phyloP scores from a whole-genome alignment of 2,797 vertebrate species.

The Leuciscus waleckii region DNA sequence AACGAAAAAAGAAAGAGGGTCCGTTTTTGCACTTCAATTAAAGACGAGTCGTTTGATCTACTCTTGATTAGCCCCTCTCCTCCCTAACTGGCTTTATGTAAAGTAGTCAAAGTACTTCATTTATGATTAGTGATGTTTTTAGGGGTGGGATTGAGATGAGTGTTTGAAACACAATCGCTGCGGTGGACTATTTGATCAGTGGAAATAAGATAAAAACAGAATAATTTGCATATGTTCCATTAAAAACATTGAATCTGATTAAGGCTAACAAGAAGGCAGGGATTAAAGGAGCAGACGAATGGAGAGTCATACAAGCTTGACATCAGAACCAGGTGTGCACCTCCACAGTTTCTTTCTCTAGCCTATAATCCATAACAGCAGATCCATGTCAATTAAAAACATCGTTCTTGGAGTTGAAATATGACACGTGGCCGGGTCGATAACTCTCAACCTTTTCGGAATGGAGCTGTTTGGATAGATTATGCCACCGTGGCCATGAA shows the following conservation, averaged over 20 bases:
- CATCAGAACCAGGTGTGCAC: constrained; percentile 56
- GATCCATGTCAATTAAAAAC: constrained; percentile 63
- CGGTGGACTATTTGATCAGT: constrained; percentile 63
- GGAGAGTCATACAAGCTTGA: constrained; percentile 52
- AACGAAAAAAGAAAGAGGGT: constrained; percentile 23
- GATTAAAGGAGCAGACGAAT: constrained; percentile 47
- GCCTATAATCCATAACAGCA: constrained; percentile 49
- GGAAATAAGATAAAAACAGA: constrained; percentile 55
- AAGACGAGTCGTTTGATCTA: constrained; percentile 63
- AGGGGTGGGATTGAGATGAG: constrained; percentile 39
- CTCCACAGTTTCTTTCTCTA: constrained; percentile 32
- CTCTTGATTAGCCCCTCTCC: constrained; percentile 52
- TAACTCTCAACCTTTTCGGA: constrained; percentile 53
- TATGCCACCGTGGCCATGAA: constrained; percentile 38
- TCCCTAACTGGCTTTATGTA: constrained; percentile 58
- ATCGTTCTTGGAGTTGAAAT: constrained; percentile 56
- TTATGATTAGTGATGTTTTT: constrained; percentile 64
- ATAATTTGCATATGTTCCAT: constrained; percentile 65
- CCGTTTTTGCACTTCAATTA: constrained; percentile 67
- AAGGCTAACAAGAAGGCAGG: constrained; percentile 55
- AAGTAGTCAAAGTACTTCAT: constrained; percentile 63
- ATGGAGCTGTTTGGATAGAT: constrained; percentile 48
- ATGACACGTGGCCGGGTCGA: constrained; percentile 40
- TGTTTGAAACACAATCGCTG: constrained; percentile 60
- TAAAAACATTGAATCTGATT: constrained; percentile 66